These are phyloP conservation scores for Pseudopleuronectes americanus DNA, from an alignment of 2,797 vertebrate species.

Conservation along the genomic window DNA sequence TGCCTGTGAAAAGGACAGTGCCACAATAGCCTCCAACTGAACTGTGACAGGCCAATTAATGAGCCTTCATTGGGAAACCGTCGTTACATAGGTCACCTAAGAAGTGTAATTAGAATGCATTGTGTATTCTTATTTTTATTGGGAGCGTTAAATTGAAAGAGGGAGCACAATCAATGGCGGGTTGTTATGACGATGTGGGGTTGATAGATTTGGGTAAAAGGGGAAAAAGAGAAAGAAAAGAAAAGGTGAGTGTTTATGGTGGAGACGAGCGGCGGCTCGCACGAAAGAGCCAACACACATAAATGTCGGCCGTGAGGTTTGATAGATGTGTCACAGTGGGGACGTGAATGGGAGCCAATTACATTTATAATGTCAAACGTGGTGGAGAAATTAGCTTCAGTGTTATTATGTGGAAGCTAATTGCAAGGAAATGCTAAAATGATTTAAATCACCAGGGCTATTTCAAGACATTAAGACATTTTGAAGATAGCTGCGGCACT, in stretches of 20 bases:
- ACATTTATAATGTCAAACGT: conserved; percentile 99
- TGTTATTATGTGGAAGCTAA: conserved; percentile 84
- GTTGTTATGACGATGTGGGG: conserved; percentile 84
- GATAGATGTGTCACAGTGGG: conserved; percentile 94
- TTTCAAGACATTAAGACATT: conserved; percentile 83
- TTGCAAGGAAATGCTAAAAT: conserved; percentile 84
- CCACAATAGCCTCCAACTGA: conserved; percentile 93
- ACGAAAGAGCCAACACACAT: conserved; percentile 50
- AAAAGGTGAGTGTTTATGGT: conserved; percentile 82
- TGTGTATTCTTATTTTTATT: conserved; percentile 93
- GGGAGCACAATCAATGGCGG: conserved; percentile 90
- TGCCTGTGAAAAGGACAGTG: conserved; percentile 91
- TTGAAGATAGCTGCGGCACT: conserved; percentile 80
- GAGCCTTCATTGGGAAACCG: conserved; percentile 92
- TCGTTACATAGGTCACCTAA: conserved; percentile 93
- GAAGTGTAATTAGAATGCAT: conserved; percentile 97
- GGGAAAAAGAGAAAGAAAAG: conserved; percentile 46
- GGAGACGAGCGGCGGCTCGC: conserved; percentile 80
- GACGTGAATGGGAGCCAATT: conserved; percentile 96
- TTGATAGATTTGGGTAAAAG: conserved; percentile 88
- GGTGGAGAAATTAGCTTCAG: conserved; percentile 90
- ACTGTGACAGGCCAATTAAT: conserved; percentile 96
- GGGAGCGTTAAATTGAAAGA: conserved; percentile 94
- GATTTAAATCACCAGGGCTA: conserved; percentile 83
- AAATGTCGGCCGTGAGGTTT: conserved; percentile 87